Evolutionary conservation across 2,113 vertebrate genomes (phyloP).

Genomic region (Tinamus guttatus): DNA sequence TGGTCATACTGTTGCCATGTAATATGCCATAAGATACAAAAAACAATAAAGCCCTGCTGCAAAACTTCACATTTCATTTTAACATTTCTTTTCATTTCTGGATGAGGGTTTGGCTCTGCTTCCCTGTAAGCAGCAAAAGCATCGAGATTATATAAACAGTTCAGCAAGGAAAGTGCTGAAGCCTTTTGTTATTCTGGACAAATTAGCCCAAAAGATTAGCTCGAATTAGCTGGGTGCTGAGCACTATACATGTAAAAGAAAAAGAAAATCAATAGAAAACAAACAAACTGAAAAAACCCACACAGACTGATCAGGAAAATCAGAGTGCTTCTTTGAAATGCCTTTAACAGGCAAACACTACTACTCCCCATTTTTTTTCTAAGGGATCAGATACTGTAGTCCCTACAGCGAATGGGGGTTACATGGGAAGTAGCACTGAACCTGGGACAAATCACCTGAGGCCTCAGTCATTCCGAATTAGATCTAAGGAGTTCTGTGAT

Average conservation of each 20-base stretch:
- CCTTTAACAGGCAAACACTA: not conserved
- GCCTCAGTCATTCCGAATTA: not conserved
- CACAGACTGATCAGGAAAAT: not conserved
- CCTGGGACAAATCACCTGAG: not conserved
- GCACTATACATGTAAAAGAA: too few species aligned
- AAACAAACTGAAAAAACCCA: too few species aligned
- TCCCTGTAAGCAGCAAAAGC: not conserved
- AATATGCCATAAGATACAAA: not conserved
- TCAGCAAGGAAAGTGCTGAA: not conserved
- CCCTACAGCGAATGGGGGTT: not conserved
- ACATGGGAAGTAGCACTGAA: not conserved
- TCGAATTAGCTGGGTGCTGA: not conserved
- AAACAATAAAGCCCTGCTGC: not conserved
- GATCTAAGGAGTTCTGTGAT: not conserved
- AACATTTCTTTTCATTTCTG: not conserved
- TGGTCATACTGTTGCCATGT: rapidly evolving
- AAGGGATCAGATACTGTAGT: not conserved
- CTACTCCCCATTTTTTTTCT: not conserved
- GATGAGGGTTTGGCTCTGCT: not conserved
- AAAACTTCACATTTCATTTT: not conserved
- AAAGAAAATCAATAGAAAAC: too few species aligned
- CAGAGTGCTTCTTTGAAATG: not conserved
- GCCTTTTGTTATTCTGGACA: not conserved
- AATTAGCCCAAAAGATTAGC: not conserved
- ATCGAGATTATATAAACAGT: not conserved